Base-by-base conservation (phyloP, 2,797 vertebrate genomes). In the Enteromius anoplus region DNA sequence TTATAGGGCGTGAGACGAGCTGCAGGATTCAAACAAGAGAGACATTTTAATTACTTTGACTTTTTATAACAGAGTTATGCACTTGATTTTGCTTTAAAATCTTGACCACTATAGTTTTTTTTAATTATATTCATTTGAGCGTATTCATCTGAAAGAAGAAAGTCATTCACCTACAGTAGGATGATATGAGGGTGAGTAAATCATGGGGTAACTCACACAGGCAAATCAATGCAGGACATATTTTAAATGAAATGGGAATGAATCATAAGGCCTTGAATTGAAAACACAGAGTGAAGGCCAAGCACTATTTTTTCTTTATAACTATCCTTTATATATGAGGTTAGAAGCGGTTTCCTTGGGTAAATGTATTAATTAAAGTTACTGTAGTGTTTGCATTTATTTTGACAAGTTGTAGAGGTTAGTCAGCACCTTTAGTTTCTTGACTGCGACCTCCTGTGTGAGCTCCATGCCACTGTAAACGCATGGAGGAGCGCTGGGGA, bases 1-100 rank as follows among this genome's bases (percentile, higher is more conserved):
- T 98, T 99, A 89, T 98, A 98, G 45, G 97, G 95, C 84, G 95
- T 93, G 91, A 99, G 93, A 84, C 95, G 96, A 90, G 94, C 98
- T 99, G 89, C 37, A 85, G 3, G 55, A 58, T 68, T 10, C 17
- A 76, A 78, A 21, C 37, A 49, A 60, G 8, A 70, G 0, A 19
- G 14, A 58, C 9, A 23, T 12, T 1, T 23, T 2, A 23, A 11
- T 4, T 55, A 23, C 40, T 42, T 37, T 37, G 10, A n/a, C 53
- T 55, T 58, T 55, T 58, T 23, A 58, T 58, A n/a, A 58, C 3
- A 1, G 53, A 58, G 23, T 26, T 26, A 60, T 60, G 23, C 58
- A 60, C 11, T 60, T 60, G 3, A 58, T 58, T 58, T 58, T 12
- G 10, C 55, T 58, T 23, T n/a, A 58, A 58, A 23, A 58, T 58